Percentiles rank a stretch among this genome's conserved stretches.
phyloP scores from a whole-genome alignment of 2,888 invertebrate species.

The Nemotelus pantherinus region DNA sequence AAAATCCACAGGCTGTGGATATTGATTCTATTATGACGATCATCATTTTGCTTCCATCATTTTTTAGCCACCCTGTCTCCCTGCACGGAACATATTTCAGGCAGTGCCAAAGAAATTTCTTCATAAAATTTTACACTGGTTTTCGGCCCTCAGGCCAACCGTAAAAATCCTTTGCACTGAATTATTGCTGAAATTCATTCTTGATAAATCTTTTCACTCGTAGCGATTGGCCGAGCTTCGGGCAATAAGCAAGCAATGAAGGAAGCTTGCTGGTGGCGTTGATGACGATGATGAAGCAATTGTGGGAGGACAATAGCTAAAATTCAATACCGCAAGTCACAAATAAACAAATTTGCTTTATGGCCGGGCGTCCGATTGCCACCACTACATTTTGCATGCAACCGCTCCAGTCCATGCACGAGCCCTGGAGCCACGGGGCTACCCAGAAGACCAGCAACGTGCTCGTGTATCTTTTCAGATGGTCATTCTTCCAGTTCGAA shows the following conservation, averaged over 20 bases:
- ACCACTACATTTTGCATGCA: conserved; percentile 1
- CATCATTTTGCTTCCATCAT: not conserved
- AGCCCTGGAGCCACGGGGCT: conserved; percentile 3
- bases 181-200: conserved; percentile 52
- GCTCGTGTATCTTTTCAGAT: conserved; percentile 17
- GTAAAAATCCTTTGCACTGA: conserved; percentile 49
- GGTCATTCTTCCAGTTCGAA: conserved; percentile 24
- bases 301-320: conserved; percentile 40
- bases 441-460: conserved; percentile 10
- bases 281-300: conserved; percentile 43
- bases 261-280: conserved; percentile 27
- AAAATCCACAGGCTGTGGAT: too few relatives aligned
- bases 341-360: conserved; percentile 42
- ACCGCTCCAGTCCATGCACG: not conserved
- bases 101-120: not conserved
- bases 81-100: not conserved
- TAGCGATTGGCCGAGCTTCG: not conserved
- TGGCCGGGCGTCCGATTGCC: conserved; percentile 38
- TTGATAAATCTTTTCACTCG: conserved; percentile 50
- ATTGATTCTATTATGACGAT: too few relatives aligned
- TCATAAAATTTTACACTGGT: conserved; percentile 3
- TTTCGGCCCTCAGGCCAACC: conserved; percentile 43
- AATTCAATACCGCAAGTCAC: conserved; percentile 38
- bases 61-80: conserved; percentile 1
- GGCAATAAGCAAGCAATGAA: conserved; percentile 12